These are phyloP conservation scores for Cantharis rufa DNA, from an alignment of 2,888 invertebrate species.

Conservation along the genomic window DNA sequence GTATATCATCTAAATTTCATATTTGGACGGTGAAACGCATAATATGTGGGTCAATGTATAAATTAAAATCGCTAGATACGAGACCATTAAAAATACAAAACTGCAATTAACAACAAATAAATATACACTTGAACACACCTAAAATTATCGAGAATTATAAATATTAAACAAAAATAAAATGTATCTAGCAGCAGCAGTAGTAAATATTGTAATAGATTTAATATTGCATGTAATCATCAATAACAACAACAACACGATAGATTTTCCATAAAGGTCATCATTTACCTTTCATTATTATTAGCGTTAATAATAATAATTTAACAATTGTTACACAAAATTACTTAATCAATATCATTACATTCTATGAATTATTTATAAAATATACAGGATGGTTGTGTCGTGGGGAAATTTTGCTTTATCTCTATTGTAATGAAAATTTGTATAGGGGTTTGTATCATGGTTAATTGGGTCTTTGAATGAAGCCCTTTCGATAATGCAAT, in stretches of 20 bases:
- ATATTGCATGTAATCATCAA: not conserved
- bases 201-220: not conserved
- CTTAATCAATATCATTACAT: not conserved
- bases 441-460: not conserved
- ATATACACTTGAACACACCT: conserved; percentile 1
- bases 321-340: not conserved
- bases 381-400: not conserved
- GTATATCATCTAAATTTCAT: not conserved
- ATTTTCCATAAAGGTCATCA: not conserved
- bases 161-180: not conserved
- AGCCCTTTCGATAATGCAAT: not conserved
- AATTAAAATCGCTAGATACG: conserved; percentile 12
- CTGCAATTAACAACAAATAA: conserved; percentile 10
- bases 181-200: not conserved
- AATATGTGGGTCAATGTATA: conserved; percentile 16
- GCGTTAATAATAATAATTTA: not conserved
- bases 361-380: not conserved
- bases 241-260: not conserved
- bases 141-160: not conserved
- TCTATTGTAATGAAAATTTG: not conserved
- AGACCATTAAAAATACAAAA: conserved; percentile 8
- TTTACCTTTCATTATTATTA: not conserved
- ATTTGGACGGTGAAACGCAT: not conserved
- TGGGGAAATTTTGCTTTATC: not conserved
- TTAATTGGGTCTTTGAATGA: not conserved